Base-by-base conservation (phyloP, 2,113 vertebrate genomes). In the Scalopus aquaticus region DNA sequence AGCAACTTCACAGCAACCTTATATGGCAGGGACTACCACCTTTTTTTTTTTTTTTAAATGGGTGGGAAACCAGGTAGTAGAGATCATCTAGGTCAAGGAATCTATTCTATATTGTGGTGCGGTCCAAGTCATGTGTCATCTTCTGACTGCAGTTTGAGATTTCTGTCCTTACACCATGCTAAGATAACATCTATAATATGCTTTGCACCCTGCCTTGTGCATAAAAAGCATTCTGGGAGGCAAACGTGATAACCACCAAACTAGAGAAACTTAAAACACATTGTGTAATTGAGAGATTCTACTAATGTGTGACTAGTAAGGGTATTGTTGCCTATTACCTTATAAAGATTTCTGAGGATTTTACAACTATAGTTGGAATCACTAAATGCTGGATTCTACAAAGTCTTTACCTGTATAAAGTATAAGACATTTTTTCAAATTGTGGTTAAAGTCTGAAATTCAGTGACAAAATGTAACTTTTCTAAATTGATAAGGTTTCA, bases 371-470 rank as follows among this genome's bases (percentile, higher is more conserved):
- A 37, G 11, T 67, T 62, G n/a, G 24, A 6, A 44, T 94, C 44
- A 64, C 32, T 3, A 13, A 86, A 64, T 72, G 22, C 15, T 88
- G 65, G 35, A 85, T 93, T 94, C 58, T 12, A 28, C 3, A 64
- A 60, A 76, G 39, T 6, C 70, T 94, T 84, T 67, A 42, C 28
- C 9, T 65, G 19, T 32, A 16, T 51, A 60, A 84, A 46, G 20
- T 32, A 12, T 51, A 65, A 84, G 44, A 16, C 22, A 51, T 73
- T 16, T 86, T 95, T 72, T 76, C 35, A 88, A 24, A 20, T 90
- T 93, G 26, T 93, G 28, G 1, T 35, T 81, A 73, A 79, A 93
- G 79, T 58, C 9, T 64, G 70, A 90, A 60, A 60, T 80, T 91
- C 24, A 35, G 19, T 1, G 26, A 90, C 13, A 67, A 62, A 67